These are phyloP conservation scores for Melieria picta DNA, from an alignment of 2,888 invertebrate genomes.

Conservation along the genomic window DNA sequence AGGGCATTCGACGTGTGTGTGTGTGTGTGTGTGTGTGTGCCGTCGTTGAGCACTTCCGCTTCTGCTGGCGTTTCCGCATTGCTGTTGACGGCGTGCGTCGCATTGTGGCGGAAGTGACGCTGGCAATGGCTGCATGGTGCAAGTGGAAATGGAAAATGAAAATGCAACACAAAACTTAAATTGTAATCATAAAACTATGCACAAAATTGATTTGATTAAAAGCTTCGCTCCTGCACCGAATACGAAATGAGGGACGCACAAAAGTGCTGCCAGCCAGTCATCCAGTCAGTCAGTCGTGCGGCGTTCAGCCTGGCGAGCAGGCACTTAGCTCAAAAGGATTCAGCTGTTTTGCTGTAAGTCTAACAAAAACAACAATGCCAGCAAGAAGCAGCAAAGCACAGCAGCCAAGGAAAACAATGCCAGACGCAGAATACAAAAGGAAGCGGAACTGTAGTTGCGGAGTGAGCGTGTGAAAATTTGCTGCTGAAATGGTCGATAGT, in stretches of 20 bases:
- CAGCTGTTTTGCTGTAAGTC: constrained; percentile 7
- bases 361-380: neutral
- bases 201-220: constrained; percentile 52
- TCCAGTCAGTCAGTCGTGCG: too few species aligned
- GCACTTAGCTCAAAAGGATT: constrained; percentile 13
- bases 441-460: constrained; percentile 36
- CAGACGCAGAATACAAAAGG: constrained; percentile 10
- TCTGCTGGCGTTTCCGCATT: neutral
- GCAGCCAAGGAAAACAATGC: neutral
- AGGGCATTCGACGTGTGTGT: too few species aligned
- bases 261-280: constrained; percentile 15
- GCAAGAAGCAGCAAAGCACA: neutral
- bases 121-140: neutral
- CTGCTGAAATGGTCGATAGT: neutral
- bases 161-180: constrained; percentile 49
- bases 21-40: too few species aligned
- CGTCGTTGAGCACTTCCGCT: constrained; percentile 23
- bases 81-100: neutral
- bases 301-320: neutral
- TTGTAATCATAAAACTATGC: constrained; percentile 50
- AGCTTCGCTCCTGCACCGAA: constrained; percentile 46
- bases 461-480: constrained; percentile 27
- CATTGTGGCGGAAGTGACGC: neutral
- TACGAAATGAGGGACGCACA: constrained; percentile 44
- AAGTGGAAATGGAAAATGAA: constrained; percentile 39